Conservation (phyloP, 2,888 invertebrate genomes). For the Limnephilus auricula region DNA sequence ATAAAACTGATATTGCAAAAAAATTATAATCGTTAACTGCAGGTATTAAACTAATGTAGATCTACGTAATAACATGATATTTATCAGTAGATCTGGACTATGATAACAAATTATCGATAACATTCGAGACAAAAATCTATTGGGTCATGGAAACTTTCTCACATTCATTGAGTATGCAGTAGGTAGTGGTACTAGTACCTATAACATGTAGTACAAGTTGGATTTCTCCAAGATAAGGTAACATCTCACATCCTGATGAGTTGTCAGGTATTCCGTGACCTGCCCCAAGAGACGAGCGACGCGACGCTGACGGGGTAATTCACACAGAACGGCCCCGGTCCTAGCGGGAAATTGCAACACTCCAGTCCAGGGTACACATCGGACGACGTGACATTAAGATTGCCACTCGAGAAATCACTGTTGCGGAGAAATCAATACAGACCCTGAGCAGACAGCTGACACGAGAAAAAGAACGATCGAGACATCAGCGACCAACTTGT, state of each 20-base stretch:
- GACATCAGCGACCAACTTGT: background rate
- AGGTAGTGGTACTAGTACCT: background rate
- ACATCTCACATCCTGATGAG: slow-evolving; percentile 32
- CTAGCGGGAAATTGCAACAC: slow-evolving; percentile 25
- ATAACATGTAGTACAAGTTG: background rate
- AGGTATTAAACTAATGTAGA: too few species aligned
- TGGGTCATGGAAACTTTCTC: background rate
- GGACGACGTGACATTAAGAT: slow-evolving; percentile 21
- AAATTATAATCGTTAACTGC: too few species aligned
- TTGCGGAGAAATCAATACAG: slow-evolving; percentile 23
- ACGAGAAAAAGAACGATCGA: slow-evolving; percentile 5
- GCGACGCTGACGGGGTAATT: slow-evolving; percentile 44
- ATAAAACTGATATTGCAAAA: too few species aligned
- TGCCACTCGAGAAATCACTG: slow-evolving; percentile 38
- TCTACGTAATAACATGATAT: too few species aligned
- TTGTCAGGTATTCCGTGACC: slow-evolving; percentile 55
- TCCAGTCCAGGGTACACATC: background rate
- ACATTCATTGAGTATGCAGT: background rate
- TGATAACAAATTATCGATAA: too few species aligned
- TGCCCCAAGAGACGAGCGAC: slow-evolving; percentile 52
- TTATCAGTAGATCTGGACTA: too few species aligned
- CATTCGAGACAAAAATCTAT: background rate
- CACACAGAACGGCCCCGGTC: background rate
- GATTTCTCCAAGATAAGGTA: background rate
- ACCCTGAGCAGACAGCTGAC: background rate